Conservation (phyloP, 2,113 vertebrate species). For the Oryzias javanicus region DNA sequence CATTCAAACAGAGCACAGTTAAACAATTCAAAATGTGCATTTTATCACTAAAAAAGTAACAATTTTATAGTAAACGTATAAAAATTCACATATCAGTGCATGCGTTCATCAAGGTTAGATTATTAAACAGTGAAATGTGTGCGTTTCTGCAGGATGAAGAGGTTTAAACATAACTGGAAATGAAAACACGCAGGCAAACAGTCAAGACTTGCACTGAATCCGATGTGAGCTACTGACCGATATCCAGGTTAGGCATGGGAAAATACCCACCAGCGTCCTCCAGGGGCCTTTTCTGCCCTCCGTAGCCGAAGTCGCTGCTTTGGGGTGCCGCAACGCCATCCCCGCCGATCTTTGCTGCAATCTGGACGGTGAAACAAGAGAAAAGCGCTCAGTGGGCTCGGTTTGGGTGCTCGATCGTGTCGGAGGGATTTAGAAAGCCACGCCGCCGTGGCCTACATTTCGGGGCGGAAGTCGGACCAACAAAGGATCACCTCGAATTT, state of each 20-base stretch:
- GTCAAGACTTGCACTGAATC: constrained; percentile 59
- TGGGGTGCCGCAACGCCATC: constrained; percentile 86
- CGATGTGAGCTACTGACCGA: constrained; percentile 69
- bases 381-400: no score
- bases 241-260: constrained; percentile 77
- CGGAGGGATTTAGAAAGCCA: not conserved
- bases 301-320: constrained; percentile 91
- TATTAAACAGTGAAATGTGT: no score
- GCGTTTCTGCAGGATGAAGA: no score
- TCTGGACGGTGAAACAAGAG: constrained; percentile 72
- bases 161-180: no score
- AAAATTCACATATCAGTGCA: no score
- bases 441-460: constrained; percentile 46
- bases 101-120: no score
- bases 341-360: constrained; percentile 97
- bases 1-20: no score
- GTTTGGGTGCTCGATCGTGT: not conserved
- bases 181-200: constrained; percentile 52
- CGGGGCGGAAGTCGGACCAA: constrained; percentile 46
- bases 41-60: no score
- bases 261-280: constrained; percentile 95
- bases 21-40: no score
- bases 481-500: constrained; percentile 40
- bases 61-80: no score
- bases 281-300: constrained; percentile 96